phyloP scores from a whole-genome alignment of 2,797 vertebrate species.

The Poecilia gillii region DNA sequence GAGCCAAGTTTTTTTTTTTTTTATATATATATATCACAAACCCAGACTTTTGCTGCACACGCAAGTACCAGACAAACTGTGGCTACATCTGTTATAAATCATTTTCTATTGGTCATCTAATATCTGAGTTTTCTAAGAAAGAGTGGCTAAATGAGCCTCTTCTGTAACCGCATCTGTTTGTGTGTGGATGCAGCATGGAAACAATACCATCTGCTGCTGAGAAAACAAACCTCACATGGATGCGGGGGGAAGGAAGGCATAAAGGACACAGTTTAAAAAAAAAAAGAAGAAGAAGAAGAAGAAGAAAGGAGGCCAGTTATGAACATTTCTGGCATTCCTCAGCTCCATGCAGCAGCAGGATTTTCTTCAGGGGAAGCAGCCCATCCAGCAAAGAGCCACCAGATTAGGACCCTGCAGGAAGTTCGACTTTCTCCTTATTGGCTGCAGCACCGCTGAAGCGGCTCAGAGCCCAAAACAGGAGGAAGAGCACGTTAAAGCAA shows the following conservation, averaged over 20 bases:
- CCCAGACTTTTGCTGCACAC: not conserved
- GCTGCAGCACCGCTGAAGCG: constrained; percentile 32
- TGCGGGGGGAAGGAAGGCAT: constrained; percentile 22
- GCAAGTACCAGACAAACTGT: constrained; percentile 10
- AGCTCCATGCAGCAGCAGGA: constrained; percentile 54
- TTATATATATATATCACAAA: not conserved
- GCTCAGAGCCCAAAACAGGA: constrained; percentile 45
- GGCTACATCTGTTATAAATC: constrained; percentile 50
- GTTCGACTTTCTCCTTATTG: constrained; percentile 37
- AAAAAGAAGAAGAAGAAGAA: not conserved
- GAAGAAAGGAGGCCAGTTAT: constrained; percentile 41
- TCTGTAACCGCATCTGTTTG: constrained; percentile 14
- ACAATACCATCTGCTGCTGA: constrained; percentile 40
- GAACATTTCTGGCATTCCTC: constrained; percentile 72
- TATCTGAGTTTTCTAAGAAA: constrained; percentile 47
- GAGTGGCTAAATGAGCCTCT: not conserved
- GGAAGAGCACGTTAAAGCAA: constrained; percentile 75
- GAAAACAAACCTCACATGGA: constrained; percentile 35
- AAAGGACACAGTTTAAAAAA: constrained; percentile 30
- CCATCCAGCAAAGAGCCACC: constrained; percentile 48
- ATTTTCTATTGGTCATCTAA: constrained; percentile 39
- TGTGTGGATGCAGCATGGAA: constrained; percentile 27
- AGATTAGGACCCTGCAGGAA: constrained; percentile 52
- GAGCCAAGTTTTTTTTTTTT: constrained; percentile 24
- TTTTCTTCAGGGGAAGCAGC: constrained; percentile 63